phyloP scores from a whole-genome alignment of 2,888 invertebrate genomes.

The Folsomia manolachei region DNA sequence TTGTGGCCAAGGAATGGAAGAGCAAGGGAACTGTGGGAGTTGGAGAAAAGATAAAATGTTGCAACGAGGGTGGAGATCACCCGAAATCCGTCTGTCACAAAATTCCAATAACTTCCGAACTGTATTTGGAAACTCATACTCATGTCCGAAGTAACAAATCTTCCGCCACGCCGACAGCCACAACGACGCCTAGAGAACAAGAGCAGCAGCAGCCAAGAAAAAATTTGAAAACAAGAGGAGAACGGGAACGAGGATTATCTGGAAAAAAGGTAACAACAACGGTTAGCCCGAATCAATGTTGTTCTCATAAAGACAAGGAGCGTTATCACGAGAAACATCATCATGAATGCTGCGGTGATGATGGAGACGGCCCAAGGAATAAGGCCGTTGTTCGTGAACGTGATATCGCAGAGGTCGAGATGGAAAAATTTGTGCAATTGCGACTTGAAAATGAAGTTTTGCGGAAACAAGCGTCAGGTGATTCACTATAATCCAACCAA shows the following conservation, averaged over 20 bases:
- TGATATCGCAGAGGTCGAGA: constrained; percentile 6
- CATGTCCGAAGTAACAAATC: constrained; percentile 16
- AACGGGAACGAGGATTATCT: constrained; percentile 4
- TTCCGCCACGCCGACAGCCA: neutral
- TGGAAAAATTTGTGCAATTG: constrained; percentile 19
- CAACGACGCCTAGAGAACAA: neutral
- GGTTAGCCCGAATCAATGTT: too few relatives aligned
- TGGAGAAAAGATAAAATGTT: neutral
- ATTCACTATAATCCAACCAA: too few relatives aligned
- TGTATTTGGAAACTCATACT: constrained; percentile 36
- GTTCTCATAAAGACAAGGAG: too few relatives aligned
- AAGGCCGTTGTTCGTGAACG: neutral
- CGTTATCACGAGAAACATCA: neutral
- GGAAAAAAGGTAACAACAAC: too few relatives aligned
- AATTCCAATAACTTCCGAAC: constrained; percentile 27
- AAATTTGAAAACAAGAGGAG: neutral
- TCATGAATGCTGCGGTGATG: neutral
- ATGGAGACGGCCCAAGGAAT: neutral
- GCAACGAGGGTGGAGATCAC: constrained; percentile 5
- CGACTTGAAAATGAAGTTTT: constrained; percentile 33
- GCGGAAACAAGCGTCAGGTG: constrained; percentile 23
- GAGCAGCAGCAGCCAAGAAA: neutral
- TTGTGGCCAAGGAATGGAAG: neutral
- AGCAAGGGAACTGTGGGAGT: neutral
- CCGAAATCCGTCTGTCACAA: constrained; percentile 30